A percentile compares a stretch with the other conserved stretches of the same genome.
These are phyloP conservation scores for Drosophila pectinifera DNA, from an alignment of 1,140 invertebrate genomes.

Conservation along the genomic window DNA sequence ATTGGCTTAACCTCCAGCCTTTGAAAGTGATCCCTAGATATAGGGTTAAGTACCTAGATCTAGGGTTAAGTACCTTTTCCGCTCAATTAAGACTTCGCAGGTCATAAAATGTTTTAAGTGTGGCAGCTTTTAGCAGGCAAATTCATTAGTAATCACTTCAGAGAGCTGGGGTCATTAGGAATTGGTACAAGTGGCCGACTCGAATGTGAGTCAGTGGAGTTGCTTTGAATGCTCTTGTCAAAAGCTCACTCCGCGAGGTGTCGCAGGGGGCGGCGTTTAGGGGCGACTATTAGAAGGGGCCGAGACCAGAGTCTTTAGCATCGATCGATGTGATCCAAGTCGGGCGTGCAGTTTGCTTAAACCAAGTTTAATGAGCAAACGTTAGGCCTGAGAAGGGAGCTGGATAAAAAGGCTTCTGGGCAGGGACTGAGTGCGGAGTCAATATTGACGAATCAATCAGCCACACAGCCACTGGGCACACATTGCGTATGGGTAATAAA, in stretches of 20 bases:
- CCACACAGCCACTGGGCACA: slow-evolving; percentile 58
- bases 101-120: slow-evolving; percentile 27
- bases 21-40: neutral
- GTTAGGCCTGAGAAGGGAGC: slow-evolving; percentile 5
- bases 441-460: slow-evolving; percentile 80
- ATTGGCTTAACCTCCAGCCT: neutral
- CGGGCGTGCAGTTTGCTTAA: slow-evolving; percentile 47
- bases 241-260: slow-evolving; percentile 27
- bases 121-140: slow-evolving; percentile 64
- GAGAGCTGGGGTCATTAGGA: slow-evolving; percentile 66
- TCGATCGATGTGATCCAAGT: slow-evolving; percentile 54
- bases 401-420: slow-evolving; percentile 60
- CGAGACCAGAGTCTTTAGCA: slow-evolving; percentile 30
- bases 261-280: neutral
- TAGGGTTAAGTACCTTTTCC: neutral
- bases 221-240: slow-evolving; percentile 9
- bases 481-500: slow-evolving; percentile 78
- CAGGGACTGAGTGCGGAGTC: slow-evolving; percentile 51
- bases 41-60: too few species aligned
- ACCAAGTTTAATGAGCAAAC: slow-evolving; percentile 65
- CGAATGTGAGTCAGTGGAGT: slow-evolving; percentile 51
- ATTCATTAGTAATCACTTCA: slow-evolving; percentile 82
- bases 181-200: slow-evolving; percentile 73
- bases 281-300: slow-evolving; percentile 26
- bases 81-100: neutral